Conservation (phyloP, 2,113 vertebrate species). For the Pyrgilauda ruficollis region DNA sequence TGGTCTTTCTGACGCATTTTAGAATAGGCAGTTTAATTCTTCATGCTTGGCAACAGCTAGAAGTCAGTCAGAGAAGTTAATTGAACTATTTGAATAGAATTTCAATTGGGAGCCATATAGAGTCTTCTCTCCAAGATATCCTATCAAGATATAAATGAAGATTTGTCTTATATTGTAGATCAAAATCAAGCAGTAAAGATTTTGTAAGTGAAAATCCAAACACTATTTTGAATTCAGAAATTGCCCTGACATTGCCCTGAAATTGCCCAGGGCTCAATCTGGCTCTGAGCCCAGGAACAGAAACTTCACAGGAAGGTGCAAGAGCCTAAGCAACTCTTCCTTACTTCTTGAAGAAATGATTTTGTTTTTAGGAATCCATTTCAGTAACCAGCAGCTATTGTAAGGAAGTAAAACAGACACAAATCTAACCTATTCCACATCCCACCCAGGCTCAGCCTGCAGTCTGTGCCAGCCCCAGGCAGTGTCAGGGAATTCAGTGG, state of each 20-base stretch:
- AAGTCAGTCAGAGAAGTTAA: conserved; percentile 1
- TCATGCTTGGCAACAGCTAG: not conserved
- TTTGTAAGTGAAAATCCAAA: not conserved
- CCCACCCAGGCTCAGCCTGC: not conserved
- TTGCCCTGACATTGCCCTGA: not conserved
- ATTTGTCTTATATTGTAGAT: not conserved
- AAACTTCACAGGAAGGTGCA: not conserved
- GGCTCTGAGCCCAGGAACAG: not conserved
- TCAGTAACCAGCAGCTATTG: not conserved
- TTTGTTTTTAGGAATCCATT: not conserved
- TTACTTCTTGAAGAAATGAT: not conserved
- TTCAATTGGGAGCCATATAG: not conserved
- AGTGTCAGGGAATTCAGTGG: accelerated
- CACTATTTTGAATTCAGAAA: not conserved
- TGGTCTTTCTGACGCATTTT: not conserved
- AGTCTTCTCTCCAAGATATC: not conserved
- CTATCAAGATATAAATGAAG: not conserved
- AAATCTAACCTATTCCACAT: not conserved
- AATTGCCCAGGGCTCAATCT: not conserved
- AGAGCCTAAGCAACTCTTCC: not conserved
- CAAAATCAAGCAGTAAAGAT: not conserved
- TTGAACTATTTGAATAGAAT: not conserved
- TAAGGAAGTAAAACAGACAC: not conserved
- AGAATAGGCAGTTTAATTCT: not conserved
- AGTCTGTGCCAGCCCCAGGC: not conserved